These are phyloP conservation scores for Sarcophilus harrisii DNA, from an alignment of 2,797 vertebrate species.

Conservation along the genomic window DNA sequence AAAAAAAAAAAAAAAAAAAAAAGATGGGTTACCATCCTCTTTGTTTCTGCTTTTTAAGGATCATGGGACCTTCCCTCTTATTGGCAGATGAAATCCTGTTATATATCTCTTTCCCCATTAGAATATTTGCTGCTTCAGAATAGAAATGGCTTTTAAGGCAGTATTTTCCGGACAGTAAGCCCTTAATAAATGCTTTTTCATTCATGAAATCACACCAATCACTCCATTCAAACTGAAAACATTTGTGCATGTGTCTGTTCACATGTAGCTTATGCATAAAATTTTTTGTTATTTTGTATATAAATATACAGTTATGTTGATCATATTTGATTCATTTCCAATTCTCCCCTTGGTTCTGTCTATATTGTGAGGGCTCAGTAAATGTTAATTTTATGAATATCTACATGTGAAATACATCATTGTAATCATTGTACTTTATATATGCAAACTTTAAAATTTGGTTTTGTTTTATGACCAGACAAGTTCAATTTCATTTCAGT, in stretches of 20 bases:
- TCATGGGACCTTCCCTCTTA: not conserved
- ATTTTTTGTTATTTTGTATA: not conserved
- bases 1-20: not conserved
- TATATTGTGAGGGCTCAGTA: slow-evolving; percentile 38
- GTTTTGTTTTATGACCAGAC: slow-evolving; percentile 58
- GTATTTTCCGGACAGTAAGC: not conserved
- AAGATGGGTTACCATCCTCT: not conserved
- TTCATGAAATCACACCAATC: not conserved
- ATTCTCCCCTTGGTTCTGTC: slow-evolving; percentile 14
- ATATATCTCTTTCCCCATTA: not conserved
- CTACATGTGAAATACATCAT: slow-evolving; percentile 45
- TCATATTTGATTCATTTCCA: slow-evolving; percentile 47
- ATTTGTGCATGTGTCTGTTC: slow-evolving; percentile 32
- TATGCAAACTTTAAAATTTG: slow-evolving; percentile 43
- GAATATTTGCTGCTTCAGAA: not conserved
- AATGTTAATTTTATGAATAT: slow-evolving; percentile 31
- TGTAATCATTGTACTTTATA: slow-evolving; percentile 15
- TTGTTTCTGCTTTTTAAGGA: not conserved
- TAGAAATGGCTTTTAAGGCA: not conserved
- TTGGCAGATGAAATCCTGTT: not conserved
- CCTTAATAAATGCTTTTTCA: not conserved
- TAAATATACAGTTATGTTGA: not conserved
- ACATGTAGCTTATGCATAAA: not conserved
- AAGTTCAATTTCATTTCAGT: slow-evolving; percentile 72
- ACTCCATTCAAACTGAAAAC: not conserved